Evolutionary conservation across 1,140 invertebrate genomes (phyloP).

Genomic region (Apolygus lucorum): DNA sequence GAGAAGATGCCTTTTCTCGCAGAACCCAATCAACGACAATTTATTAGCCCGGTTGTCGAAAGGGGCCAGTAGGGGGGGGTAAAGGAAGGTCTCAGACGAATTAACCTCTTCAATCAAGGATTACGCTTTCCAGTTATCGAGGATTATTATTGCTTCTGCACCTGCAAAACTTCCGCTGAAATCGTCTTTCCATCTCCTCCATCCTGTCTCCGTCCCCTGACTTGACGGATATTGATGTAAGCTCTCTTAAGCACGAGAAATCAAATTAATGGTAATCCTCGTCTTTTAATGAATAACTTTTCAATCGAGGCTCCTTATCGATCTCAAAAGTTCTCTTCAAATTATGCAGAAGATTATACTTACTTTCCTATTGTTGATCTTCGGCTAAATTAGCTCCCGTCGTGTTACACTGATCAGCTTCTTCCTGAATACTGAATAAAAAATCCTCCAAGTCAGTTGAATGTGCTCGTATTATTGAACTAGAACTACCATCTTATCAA

Average conservation of each 20-base stretch:
- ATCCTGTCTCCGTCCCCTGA: background rate
- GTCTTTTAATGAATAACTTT: background rate
- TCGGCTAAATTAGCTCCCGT: too few relatives aligned
- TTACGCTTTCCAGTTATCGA: constrained; percentile 9
- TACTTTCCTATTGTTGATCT: too few relatives aligned
- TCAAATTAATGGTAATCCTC: background rate
- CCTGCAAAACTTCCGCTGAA: constrained; percentile 5
- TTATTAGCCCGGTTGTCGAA: constrained; percentile 8
- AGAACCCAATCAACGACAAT: constrained; percentile 16
- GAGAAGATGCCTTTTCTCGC: background rate
- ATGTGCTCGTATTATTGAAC: too few relatives aligned
- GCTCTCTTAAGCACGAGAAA: background rate
- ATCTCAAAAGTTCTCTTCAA: too few relatives aligned
- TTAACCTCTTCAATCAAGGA: constrained; percentile 11
- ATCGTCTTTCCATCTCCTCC: background rate
- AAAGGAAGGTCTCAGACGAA: constrained; percentile 9
- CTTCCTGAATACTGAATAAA: too few relatives aligned
- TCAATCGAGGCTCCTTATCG: background rate
- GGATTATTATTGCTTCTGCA: constrained; percentile 12
- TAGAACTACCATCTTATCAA: too few relatives aligned
- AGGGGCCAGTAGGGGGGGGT: background rate
- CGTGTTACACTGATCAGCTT: too few relatives aligned
- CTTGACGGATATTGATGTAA: background rate
- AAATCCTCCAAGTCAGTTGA: too few relatives aligned
- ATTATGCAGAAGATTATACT: too few relatives aligned